Base-by-base conservation (phyloP, 2,113 vertebrate species). In the Lycocorax pyrrhopterus region DNA sequence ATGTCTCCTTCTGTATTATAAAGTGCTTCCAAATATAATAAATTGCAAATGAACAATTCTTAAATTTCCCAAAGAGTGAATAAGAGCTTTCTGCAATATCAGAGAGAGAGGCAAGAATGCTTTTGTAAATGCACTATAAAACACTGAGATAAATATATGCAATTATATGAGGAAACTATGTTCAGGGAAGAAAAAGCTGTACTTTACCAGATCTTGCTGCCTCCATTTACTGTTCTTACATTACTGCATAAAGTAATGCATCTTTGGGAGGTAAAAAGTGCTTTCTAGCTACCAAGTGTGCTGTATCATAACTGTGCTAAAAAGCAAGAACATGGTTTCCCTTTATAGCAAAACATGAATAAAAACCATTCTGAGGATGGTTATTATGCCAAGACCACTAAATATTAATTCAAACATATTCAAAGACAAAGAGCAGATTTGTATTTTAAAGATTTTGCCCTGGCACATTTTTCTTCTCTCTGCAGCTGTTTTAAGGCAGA, bases 61-160 rank as follows among this genome's bases (percentile, higher is more conserved):
- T 90, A 55, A 89, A 87, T 84, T 84, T 93, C 88, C 68, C 76
- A 23, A 92, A 86, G 66, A 90, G 43, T 35, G 58, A 95, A 18
- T n/a, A 81, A 96, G 83, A 92, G 76, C 83, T 89, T 86, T 82
- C 22, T 66, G 53, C 43, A 86, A 2, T 53, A 84, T 60, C 76
- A 90, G 87, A 87, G 18, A 35, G 68, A 68, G 66, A 91, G 71
- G 93, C 35, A 75, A 44, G 79, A 49, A 88, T 26, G 60, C 56
- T 84, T 93, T 79, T 81, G 56, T 44, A 89, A 95, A 77, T 26
- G 76, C 44, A 27, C 69, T 72, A 49, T 75, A 94, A 96, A 95
- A 71, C 67, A 93, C 30, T 68, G 79, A 93, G 93, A 96, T 94
- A 97, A 96, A 93, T 92, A 95, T 10, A 69, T 78, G 86, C 84